phyloP scores from a whole-genome alignment of 2,888 invertebrate genomes.

The Brachypalpus laphriformis region DNA sequence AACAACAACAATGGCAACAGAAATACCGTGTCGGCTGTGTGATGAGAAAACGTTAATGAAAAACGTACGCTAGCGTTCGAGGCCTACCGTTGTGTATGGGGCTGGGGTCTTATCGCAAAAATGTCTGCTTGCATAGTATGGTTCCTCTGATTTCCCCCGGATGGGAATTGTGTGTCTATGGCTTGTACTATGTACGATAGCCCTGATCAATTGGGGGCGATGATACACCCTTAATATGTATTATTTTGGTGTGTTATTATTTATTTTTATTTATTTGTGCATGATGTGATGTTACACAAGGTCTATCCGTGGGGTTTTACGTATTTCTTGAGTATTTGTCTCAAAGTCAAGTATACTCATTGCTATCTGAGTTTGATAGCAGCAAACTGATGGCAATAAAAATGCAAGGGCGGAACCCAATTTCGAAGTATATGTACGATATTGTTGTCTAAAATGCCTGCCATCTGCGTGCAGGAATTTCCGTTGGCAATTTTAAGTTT shows the following conservation, averaged over 20 bases:
- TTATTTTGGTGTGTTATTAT: constrained; percentile 21
- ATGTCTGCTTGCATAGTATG: constrained; percentile 65
- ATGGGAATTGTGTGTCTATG: constrained; percentile 8
- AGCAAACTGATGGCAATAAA: not conserved
- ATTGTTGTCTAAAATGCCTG: not conserved
- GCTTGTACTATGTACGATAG: constrained; percentile 37
- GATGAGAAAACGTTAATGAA: constrained; percentile 70
- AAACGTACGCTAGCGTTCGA: constrained; percentile 63
- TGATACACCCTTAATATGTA: constrained; percentile 67
- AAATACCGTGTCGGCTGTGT: constrained; percentile 23
- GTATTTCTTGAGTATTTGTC: constrained; percentile 41
- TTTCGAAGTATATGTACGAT: not conserved
- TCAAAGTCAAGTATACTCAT: constrained; percentile 62
- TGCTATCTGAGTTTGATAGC: constrained; percentile 50
- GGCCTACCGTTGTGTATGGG: constrained; percentile 35
- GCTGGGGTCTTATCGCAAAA: constrained; percentile 58
- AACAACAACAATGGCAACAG: constrained; percentile 34
- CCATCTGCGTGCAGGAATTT: constrained; percentile 26
- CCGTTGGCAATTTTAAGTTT: constrained; percentile 24
- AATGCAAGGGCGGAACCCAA: constrained; percentile 19
- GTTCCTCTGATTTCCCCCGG: constrained; percentile 32
- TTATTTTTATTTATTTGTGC: constrained; percentile 12
- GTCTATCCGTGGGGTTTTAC: constrained; percentile 68
- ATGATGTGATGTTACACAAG: constrained; percentile 54
- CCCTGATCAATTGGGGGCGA: constrained; percentile 71